phyloP scores from a whole-genome alignment of 1,140 invertebrate genomes.

The Polypedilum pembai region DNA sequence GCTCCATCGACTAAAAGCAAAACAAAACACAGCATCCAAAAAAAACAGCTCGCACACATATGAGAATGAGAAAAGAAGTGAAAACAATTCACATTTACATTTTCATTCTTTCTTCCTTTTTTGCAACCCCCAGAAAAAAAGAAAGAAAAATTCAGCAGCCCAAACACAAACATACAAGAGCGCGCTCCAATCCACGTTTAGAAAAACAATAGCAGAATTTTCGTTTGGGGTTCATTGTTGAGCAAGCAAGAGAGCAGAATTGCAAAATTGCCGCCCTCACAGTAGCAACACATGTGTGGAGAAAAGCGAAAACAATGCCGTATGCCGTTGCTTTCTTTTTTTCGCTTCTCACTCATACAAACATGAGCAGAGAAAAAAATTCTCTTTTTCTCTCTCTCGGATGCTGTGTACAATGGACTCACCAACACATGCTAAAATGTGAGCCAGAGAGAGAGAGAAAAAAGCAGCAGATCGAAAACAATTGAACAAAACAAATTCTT shows the following conservation, averaged over 20 bases:
- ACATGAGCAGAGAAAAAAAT: background rate
- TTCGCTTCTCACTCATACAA: background rate
- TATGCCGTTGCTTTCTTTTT: background rate
- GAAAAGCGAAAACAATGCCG: background rate
- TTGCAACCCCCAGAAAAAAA: background rate
- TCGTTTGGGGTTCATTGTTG: too few relatives aligned
- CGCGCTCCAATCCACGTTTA: constrained; percentile 8
- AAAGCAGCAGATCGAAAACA: background rate
- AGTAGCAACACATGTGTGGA: too few relatives aligned
- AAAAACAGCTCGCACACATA: background rate
- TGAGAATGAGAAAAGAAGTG: background rate
- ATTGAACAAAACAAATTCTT: background rate
- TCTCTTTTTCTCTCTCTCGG: background rate
- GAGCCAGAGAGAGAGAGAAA: too few relatives aligned
- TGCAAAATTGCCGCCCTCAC: too few relatives aligned
- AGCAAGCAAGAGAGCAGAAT: too few relatives aligned
- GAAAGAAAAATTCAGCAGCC: background rate
- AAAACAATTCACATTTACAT: background rate
- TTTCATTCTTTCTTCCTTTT: background rate
- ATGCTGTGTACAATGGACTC: background rate
- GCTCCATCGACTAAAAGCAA: too few relatives aligned
- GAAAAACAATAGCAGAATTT: background rate
- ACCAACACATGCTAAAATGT: too few relatives aligned
- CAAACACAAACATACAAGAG: too few relatives aligned
- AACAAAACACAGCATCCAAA: too few relatives aligned